Percentiles rank a stretch among this genome's conserved stretches.
phyloP scores from a whole-genome alignment of 2,888 invertebrate species.

The Boloria selene region DNA sequence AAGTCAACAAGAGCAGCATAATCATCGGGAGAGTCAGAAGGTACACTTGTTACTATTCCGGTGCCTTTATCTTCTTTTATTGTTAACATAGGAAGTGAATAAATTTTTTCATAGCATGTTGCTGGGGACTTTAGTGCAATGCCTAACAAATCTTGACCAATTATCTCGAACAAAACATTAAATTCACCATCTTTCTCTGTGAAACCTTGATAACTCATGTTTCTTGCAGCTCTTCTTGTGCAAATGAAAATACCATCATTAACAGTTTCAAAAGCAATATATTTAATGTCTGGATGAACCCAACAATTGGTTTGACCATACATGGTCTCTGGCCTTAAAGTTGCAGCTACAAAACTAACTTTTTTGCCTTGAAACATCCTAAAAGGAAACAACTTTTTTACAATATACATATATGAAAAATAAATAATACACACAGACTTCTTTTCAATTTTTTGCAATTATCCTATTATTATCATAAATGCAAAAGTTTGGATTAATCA shows the following conservation, averaged over 20 bases:
- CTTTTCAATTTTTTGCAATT: too few relatives aligned
- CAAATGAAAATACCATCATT: constrained; percentile 92
- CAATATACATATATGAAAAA: too few relatives aligned
- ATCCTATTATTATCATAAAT: too few relatives aligned
- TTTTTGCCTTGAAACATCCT: constrained; percentile 80
- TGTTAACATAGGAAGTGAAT: constrained; percentile 98
- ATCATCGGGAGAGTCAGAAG: constrained; percentile 99
- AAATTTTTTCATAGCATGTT: constrained; percentile 91
- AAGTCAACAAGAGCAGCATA: constrained; percentile 97
- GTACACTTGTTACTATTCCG: constrained; percentile 98
- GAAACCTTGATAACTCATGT: constrained; percentile 98
- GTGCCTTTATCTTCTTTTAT: constrained; percentile 99
- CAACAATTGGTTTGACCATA: constrained; percentile 99
- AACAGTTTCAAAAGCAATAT: constrained; percentile 91
- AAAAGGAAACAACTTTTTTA: not conserved
- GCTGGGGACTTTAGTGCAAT: constrained; percentile 91
- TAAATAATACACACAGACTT: too few relatives aligned
- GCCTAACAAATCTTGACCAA: constrained; percentile 92
- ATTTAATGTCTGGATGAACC: constrained; percentile 97
- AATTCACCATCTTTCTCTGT: constrained; percentile 90
- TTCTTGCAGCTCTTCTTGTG: constrained; percentile 93
- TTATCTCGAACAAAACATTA: constrained; percentile 85
- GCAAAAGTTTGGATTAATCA: too few relatives aligned
- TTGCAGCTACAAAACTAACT: constrained; percentile 96
- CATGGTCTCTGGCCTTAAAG: constrained; percentile 99